phyloP scores from a whole-genome alignment of 2,113 vertebrate genomes.

The human region GRCh38 chr14:24752501-24753000 shows the following conservation, averaged over 20 bases:
- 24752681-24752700: background rate
- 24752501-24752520: background rate
- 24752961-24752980: background rate
- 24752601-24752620: background rate
- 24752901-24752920: background rate
- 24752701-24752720: background rate
- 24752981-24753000: fast-evolving
- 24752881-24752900: background rate
- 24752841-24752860: background rate
- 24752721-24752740: background rate
- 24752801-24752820: background rate
- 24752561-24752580: background rate
- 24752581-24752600: background rate
- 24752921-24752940: background rate
- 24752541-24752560: background rate
- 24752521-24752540: background rate
- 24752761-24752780: background rate
- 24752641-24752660: background rate
- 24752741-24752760: background rate
- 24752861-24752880: background rate
- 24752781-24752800: background rate
- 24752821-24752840: background rate
- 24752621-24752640: background rate
- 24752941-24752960: background rate
- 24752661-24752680: background rate